A percentile compares a stretch with the other conserved stretches of the same genome.
phyloP scores from a whole-genome alignment of 1,140 invertebrate genomes.

The Psilanteris sp. region DNA sequence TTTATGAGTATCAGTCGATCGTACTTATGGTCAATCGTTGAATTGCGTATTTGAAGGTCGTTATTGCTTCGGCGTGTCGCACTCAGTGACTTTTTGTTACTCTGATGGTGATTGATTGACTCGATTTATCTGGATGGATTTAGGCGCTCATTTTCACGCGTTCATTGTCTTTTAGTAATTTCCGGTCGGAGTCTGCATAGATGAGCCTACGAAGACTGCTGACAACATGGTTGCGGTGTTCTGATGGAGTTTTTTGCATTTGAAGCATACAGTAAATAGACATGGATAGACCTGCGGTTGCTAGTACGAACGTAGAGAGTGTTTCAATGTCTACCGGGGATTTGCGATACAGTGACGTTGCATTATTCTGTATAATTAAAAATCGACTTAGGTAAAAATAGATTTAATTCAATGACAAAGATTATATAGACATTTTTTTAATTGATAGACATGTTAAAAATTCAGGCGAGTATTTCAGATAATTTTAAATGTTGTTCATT shows the following conservation, averaged over 20 bases:
- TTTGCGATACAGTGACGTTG: conserved; percentile 63
- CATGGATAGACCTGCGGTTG: conserved; percentile 73
- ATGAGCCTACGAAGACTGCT: conserved; percentile 26
- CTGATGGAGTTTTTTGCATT: conserved; percentile 69
- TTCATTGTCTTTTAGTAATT: conserved; percentile 20
- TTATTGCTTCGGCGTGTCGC: too few species aligned
- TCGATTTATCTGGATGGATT: too few species aligned
- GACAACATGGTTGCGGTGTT: conserved; percentile 60
- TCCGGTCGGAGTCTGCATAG: conserved; percentile 1
- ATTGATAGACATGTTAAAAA: conserved; percentile 6
- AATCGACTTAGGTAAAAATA: too few species aligned
- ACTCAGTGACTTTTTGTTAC: too few species aligned
- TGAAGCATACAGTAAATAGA: conserved; percentile 75
- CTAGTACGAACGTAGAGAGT: conserved; percentile 70
- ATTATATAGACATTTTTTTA: not conserved
- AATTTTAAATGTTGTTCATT: too few species aligned
- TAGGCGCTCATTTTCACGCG: conserved; percentile 10
- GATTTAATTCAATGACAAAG: too few species aligned
- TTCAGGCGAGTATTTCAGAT: too few species aligned
- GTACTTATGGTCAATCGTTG: too few species aligned
- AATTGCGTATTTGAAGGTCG: too few species aligned
- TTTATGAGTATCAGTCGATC: conserved; percentile 1
- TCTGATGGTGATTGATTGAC: too few species aligned
- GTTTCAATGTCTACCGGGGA: conserved; percentile 62
- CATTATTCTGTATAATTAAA: conserved; percentile 34